These are phyloP conservation scores for Agapetus fuscipes DNA, from an alignment of 2,888 invertebrate species.

Conservation along the genomic window DNA sequence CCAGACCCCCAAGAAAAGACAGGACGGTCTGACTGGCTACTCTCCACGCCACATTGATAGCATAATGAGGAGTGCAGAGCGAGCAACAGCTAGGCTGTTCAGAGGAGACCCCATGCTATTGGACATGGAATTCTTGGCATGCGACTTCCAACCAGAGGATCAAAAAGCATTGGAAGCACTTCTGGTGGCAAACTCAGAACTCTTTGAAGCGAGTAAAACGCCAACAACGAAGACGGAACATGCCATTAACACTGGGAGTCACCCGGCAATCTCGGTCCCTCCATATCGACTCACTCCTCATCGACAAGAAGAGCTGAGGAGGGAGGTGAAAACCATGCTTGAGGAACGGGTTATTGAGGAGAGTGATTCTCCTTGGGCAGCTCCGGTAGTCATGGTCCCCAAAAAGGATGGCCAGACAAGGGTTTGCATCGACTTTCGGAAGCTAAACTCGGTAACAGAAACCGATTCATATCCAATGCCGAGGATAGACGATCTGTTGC, in stretches of 20 bases:
- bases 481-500: slow-evolving; percentile 30
- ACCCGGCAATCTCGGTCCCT: slow-evolving; percentile 25
- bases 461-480: slow-evolving; percentile 28
- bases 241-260: slow-evolving; percentile 24
- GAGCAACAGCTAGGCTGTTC: no score
- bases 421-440: slow-evolving; percentile 28
- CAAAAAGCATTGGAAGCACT: no score
- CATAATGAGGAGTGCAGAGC: no score
- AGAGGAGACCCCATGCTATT: no score
- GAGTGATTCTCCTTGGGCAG: slow-evolving; percentile 28
- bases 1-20: no score
- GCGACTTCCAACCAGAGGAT: no score
- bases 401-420: slow-evolving; percentile 25
- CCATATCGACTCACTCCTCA: slow-evolving; percentile 26
- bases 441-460: neutral
- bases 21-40: no score
- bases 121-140: no score
- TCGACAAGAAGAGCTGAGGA: slow-evolving; percentile 21
- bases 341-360: slow-evolving; percentile 27
- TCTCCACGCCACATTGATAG: no score
- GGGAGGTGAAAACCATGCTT: slow-evolving; percentile 26
- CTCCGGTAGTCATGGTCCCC: slow-evolving; percentile 27
- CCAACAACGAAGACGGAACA: no score
- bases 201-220: no score
- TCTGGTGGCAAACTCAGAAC: no score